Evolutionary conservation across 2,797 vertebrate species (phyloP).

Genomic region (Lagocephalus sceleratus): DNA sequence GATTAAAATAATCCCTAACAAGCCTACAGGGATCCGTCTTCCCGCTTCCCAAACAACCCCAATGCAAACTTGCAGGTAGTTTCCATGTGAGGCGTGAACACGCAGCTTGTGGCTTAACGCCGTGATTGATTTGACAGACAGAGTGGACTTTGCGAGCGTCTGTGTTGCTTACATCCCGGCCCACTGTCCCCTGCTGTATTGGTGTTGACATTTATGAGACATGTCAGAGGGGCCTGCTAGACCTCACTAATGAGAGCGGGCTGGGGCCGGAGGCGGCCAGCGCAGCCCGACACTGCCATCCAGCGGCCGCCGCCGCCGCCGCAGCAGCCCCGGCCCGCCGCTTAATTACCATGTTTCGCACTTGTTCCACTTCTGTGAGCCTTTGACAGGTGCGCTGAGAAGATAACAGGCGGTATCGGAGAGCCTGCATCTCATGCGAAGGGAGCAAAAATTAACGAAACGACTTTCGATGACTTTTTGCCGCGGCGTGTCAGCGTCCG

Average conservation of each 20-base stretch:
- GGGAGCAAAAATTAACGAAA: slow-evolving; percentile 15
- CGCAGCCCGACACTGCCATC: slow-evolving; percentile 80
- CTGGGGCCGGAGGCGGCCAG: slow-evolving; percentile 22
- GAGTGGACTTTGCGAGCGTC: slow-evolving; percentile 91
- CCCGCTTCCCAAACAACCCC: slow-evolving; percentile 79
- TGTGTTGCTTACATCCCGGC: slow-evolving; percentile 94
- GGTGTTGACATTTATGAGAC: slow-evolving; percentile 97
- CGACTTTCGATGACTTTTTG: slow-evolving; percentile 1
- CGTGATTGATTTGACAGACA: slow-evolving; percentile 93
- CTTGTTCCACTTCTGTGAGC: slow-evolving; percentile 32
- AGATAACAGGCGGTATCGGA: slow-evolving; percentile 16
- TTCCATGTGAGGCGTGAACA: slow-evolving; percentile 70
- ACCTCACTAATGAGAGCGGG: slow-evolving; percentile 73
- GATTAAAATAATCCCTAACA: slow-evolving; percentile 48
- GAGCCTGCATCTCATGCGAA: slow-evolving; percentile 11
- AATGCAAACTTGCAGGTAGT: slow-evolving; percentile 74
- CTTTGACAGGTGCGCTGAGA: slow-evolving; percentile 24
- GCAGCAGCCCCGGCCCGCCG: background rate
- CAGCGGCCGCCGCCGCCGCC: slow-evolving; percentile 56
- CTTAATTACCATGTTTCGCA: slow-evolving; percentile 41
- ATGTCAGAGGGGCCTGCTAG: slow-evolving; percentile 86
- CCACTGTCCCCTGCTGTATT: slow-evolving; percentile 93
- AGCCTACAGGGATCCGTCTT: slow-evolving; percentile 44
- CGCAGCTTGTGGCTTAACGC: slow-evolving; percentile 70
- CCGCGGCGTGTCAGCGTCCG: slow-evolving; percentile 5